A percentile compares a stretch with the other conserved stretches of the same genome.
These are phyloP conservation scores for Neodiprion fabricii DNA, from an alignment of 1,140 invertebrate species.

Conservation along the genomic window DNA sequence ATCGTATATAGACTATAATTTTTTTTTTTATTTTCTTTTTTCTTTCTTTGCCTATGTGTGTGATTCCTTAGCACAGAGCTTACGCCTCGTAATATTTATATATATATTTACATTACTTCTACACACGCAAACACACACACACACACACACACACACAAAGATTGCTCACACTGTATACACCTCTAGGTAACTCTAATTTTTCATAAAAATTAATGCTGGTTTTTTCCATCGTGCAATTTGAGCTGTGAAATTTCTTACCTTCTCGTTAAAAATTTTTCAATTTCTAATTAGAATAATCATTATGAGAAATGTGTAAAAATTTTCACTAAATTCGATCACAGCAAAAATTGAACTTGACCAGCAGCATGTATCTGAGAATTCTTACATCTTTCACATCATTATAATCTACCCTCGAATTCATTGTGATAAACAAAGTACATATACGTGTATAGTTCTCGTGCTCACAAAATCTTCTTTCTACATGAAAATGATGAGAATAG, in stretches of 20 bases:
- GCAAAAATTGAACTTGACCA: too few relatives aligned
- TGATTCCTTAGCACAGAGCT: slow-evolving; percentile 58
- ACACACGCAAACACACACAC: neutral
- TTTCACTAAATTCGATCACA: too few relatives aligned
- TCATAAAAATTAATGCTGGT: slow-evolving; percentile 25
- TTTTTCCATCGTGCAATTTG: neutral
- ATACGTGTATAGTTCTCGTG: too few relatives aligned
- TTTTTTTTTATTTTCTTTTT: slow-evolving; percentile 46
- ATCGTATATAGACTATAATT: slow-evolving; percentile 19
- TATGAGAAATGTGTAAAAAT: too few relatives aligned
- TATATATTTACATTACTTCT: slow-evolving; percentile 39
- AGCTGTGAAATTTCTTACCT: slow-evolving; percentile 34
- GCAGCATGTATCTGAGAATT: too few relatives aligned
- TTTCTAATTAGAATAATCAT: too few relatives aligned
- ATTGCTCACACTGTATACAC: neutral
- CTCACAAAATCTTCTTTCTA: too few relatives aligned
- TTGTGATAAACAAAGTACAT: too few relatives aligned
- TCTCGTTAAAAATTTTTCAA: too few relatives aligned
- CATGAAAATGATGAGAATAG: too few relatives aligned
- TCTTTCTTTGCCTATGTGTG: slow-evolving; percentile 49
- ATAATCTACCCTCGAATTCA: too few relatives aligned
- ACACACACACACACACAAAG: neutral
- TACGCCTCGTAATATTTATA: slow-evolving; percentile 62
- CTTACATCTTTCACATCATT: too few relatives aligned
- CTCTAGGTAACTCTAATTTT: slow-evolving; percentile 32